Conservation (phyloP, 2,113 vertebrate genomes). For the Anas platyrhynchos region DNA sequence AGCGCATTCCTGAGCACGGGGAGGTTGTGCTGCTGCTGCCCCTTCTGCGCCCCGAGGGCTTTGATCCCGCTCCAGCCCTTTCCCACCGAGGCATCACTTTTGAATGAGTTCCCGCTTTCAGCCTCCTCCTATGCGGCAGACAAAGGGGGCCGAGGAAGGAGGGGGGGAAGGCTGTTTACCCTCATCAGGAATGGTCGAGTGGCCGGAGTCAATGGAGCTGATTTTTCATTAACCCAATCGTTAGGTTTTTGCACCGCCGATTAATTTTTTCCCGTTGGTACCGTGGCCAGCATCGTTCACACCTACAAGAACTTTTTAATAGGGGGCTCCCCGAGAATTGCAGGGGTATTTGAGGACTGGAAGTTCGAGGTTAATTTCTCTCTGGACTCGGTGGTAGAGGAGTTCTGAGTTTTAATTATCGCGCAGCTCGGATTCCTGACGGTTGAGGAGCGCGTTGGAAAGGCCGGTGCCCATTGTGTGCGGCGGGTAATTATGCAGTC, state of each 20-base stretch:
- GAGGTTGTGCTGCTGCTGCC: neutral
- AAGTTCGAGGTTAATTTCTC: neutral
- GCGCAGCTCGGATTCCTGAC: slow-evolving; percentile 34
- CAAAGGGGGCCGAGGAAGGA: neutral
- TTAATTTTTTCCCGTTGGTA: slow-evolving; percentile 20
- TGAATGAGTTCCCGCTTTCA: slow-evolving; percentile 45
- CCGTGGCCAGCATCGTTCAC: neutral
- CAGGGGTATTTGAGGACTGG: neutral
- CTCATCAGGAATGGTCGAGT: slow-evolving; percentile 24
- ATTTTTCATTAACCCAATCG: slow-evolving; percentile 35
- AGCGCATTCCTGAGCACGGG: neutral
- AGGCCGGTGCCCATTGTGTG: slow-evolving; percentile 55
- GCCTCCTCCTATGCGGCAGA: neutral
- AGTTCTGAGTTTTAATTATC: slow-evolving; percentile 58
- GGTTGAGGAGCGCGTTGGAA: slow-evolving; percentile 27
- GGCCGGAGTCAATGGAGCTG: neutral
- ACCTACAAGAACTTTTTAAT: neutral
- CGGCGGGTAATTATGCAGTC: slow-evolving; percentile 62
- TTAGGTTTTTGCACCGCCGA: neutral
- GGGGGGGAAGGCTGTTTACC: neutral
- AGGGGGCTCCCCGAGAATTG: neutral
- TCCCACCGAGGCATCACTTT: slow-evolving; percentile 28
- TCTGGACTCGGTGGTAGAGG: neutral
- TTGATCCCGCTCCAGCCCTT: slow-evolving; percentile 55
- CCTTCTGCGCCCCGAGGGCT: neutral